These are phyloP conservation scores for Nyctalus aviator DNA, from an alignment of 2,797 vertebrate genomes.

Conservation along the genomic window DNA sequence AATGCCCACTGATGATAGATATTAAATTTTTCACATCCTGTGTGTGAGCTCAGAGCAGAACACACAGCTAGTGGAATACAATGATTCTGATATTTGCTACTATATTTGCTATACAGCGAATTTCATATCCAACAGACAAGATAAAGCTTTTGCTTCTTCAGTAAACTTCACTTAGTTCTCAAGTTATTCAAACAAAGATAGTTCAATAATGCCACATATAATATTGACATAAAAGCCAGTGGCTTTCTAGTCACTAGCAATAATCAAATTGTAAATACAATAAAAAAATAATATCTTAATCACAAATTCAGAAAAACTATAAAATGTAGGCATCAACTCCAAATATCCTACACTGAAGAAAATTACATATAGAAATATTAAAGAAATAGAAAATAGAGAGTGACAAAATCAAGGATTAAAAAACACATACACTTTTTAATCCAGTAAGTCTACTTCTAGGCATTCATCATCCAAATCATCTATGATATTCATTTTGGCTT, in stretches of 20 bases:
- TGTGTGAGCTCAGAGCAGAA: background rate
- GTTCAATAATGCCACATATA: background rate
- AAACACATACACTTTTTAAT: background rate
- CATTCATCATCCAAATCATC: background rate
- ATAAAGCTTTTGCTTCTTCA: background rate
- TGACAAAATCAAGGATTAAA: constrained; percentile 29
- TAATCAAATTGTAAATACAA: constrained; percentile 4
- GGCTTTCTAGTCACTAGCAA: background rate
- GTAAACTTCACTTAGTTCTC: background rate
- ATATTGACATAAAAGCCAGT: background rate
- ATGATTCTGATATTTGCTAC: background rate
- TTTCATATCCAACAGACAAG: background rate
- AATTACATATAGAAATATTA: background rate
- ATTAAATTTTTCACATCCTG: background rate
- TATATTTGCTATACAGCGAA: background rate
- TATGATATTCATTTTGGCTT: background rate
- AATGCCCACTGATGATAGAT: background rate
- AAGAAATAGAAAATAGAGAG: background rate
- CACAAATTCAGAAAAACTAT: background rate
- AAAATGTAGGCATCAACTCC: background rate
- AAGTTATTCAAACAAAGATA: background rate
- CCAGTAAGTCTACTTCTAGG: background rate
- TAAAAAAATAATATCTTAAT: background rate
- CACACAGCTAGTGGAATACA: background rate
- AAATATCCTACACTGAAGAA: background rate